Percentiles rank a stretch among this genome's conserved stretches.
Evolutionary conservation across 2,113 vertebrate species (phyloP).

Genomic region (Dendrocopos noguchii): DNA sequence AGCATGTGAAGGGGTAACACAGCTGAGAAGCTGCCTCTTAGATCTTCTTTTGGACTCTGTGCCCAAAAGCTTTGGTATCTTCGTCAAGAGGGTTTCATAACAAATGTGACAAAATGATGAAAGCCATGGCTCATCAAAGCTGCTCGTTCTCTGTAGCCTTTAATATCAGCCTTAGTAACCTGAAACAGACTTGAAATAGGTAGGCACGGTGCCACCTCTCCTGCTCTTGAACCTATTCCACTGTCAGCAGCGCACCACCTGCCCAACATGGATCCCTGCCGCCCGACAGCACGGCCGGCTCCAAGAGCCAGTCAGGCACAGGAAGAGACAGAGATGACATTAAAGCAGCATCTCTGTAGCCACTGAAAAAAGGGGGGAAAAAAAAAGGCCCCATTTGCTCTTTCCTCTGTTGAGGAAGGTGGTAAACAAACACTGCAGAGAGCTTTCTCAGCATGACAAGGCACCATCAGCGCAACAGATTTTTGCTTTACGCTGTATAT

Average conservation of each 20-base stretch:
- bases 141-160: not conserved
- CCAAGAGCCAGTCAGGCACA: not conserved
- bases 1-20: not conserved
- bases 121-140: not conserved
- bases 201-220: not conserved
- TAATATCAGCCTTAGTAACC: not conserved
- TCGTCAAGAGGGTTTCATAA: not conserved
- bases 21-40: not conserved
- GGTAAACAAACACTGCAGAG: conserved; percentile 30
- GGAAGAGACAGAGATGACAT: not conserved
- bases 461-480: not conserved
- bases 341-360: conserved; percentile 17
- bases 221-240: not conserved
- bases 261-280: not conserved
- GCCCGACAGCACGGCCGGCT: not conserved
- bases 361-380: not conserved
- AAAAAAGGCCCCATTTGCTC: not conserved
- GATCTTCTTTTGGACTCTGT: not conserved
- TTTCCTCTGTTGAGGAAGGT: not conserved
- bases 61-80: not conserved
- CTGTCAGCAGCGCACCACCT: conserved; percentile 11
- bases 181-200: not conserved
- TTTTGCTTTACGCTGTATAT: not conserved
- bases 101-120: not conserved
- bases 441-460: not conserved